Percentiles rank a stretch among this genome's conserved stretches.
These are phyloP conservation scores for Eolophus roseicapilla DNA, from an alignment of 2,113 vertebrate species.

Conservation along the genomic window DNA sequence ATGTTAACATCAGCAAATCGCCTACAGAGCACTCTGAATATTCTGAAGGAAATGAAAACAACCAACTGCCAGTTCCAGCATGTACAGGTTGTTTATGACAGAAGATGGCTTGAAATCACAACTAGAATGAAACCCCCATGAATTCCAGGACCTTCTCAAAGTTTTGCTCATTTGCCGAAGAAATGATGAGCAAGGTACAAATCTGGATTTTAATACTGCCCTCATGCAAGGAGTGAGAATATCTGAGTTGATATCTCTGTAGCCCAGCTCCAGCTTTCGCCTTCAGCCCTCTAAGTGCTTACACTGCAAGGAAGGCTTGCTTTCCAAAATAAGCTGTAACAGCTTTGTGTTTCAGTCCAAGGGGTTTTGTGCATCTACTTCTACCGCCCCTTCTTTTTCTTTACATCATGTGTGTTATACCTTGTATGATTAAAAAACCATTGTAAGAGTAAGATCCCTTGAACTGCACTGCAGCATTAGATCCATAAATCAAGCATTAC, in stretches of 20 bases:
- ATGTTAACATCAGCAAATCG: slow-evolving; percentile 10
- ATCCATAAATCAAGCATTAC: not conserved
- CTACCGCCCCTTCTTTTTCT: not conserved
- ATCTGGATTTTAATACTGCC: not conserved
- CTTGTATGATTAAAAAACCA: not conserved
- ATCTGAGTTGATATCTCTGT: fast-evolving
- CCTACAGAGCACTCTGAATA: not conserved
- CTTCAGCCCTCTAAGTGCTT: not conserved
- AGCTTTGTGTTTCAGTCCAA: not conserved
- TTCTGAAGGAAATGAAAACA: not conserved
- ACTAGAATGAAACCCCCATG: not conserved
- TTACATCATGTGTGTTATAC: not conserved
- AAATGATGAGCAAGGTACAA: not conserved
- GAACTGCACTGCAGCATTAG: not conserved
- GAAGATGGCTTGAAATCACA: not conserved
- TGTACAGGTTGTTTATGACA: not conserved
- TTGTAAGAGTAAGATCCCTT: not conserved
- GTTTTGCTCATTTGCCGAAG: not conserved
- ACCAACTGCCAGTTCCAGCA: not conserved
- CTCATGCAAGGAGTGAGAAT: not conserved
- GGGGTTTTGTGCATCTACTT: no score
- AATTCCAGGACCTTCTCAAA: not conserved
- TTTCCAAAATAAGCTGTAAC: not conserved
- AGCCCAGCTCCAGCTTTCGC: not conserved
- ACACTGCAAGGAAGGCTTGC: not conserved